Evolutionary conservation across 2,888 invertebrate genomes (phyloP).

Genomic region (Drosophila fulvimacula): DNA sequence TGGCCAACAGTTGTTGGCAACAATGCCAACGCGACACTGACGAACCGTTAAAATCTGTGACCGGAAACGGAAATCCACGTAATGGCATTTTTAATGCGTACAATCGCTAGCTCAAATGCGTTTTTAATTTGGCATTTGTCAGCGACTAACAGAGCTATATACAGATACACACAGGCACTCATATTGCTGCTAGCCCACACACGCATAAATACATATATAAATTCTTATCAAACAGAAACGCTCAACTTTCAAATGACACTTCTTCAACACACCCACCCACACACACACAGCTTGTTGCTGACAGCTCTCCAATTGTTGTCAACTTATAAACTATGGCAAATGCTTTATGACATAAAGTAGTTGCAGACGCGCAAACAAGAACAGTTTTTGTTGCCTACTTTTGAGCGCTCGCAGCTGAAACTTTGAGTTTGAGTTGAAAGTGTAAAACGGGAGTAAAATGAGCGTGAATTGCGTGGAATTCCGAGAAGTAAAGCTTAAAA

Average conservation of each 20-base stretch:
- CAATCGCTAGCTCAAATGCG: constrained; percentile 39
- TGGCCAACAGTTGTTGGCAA: constrained; percentile 29
- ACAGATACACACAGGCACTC: neutral
- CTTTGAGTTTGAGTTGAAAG: neutral
- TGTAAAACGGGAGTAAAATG: neutral
- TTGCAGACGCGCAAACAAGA: neutral
- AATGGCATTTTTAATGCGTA: constrained; percentile 54
- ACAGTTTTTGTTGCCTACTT: constrained; percentile 26
- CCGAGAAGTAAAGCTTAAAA: neutral
- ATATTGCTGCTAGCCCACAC: neutral
- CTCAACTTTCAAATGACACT: constrained; percentile 4
- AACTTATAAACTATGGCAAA: constrained; percentile 13
- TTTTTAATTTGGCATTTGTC: constrained; percentile 46
- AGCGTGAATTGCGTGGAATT: neutral
- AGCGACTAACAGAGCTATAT: neutral
- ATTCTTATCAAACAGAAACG: neutral
- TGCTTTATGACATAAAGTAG: neutral
- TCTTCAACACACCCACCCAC: neutral
- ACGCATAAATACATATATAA: neutral
- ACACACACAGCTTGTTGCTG: constrained; percentile 3
- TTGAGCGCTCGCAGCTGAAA: constrained; percentile 9
- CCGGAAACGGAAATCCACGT: constrained; percentile 64
- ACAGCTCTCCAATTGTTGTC: constrained; percentile 37
- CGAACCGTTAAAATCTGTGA: constrained; percentile 62
- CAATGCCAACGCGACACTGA: constrained; percentile 43